A percentile compares a stretch with the other conserved stretches of the same genome.
Evolutionary conservation across 1,140 invertebrate species (phyloP).

Genomic region (Acyrthosiphon pisum): DNA sequence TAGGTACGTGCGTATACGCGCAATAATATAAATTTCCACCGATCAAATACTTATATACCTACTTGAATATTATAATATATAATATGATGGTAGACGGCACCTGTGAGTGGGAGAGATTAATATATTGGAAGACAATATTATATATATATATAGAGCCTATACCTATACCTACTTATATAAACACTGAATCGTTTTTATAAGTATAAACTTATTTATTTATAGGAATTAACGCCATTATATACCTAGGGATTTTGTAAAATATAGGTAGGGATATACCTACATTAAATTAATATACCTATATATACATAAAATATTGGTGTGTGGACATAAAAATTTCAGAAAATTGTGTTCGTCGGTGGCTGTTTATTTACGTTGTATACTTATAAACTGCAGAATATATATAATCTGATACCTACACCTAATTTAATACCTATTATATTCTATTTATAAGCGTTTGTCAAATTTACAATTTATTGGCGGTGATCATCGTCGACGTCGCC

Average conservation of each 20-base stretch:
- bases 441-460: not conserved
- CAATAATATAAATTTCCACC: not conserved
- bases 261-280: too few species aligned
- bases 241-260: too few species aligned
- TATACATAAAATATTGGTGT: not conserved
- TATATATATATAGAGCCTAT: not conserved
- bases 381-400: not conserved
- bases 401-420: not conserved
- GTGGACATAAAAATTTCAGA: not conserved
- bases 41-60: not conserved
- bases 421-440: too few species aligned
- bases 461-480: conserved; percentile 19
- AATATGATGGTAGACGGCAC: too few species aligned
- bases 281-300: not conserved
- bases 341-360: not conserved
- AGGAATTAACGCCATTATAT: not conserved
- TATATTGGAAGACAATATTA: not conserved
- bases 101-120: not conserved
- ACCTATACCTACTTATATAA: not conserved
- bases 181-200: not conserved
- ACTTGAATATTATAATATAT: too few species aligned
- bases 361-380: not conserved
- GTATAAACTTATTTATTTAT: not conserved
- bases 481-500: too few species aligned
- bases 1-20: too few species aligned